Conservation (phyloP, 1,140 invertebrate genomes). For the Cotesia vestalis region DNA sequence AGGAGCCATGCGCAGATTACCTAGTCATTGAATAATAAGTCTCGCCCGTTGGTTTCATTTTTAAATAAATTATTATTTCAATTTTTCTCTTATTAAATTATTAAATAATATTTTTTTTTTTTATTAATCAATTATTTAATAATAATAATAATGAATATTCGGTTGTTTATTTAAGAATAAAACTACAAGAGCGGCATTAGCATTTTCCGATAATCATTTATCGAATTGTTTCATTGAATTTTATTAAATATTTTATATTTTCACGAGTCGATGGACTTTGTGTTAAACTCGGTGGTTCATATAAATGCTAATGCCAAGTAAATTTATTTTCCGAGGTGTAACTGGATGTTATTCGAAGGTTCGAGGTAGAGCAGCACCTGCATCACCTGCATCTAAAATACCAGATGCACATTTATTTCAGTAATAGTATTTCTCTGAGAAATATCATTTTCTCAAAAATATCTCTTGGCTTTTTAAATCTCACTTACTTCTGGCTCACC, state of each 20-base stretch:
- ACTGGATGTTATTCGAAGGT: neutral
- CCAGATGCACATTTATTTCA: too few relatives aligned
- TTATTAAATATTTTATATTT: conserved; percentile 39
- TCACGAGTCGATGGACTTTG: neutral
- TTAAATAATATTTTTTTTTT: neutral
- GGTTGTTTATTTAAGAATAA: too few relatives aligned
- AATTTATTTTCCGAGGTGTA: conserved; percentile 40
- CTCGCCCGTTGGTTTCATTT: too few relatives aligned
- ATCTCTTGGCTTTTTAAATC: too few relatives aligned
- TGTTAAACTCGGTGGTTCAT: conserved; percentile 37
- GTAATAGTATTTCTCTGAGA: too few relatives aligned
- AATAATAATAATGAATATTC: too few relatives aligned
- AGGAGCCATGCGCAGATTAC: neutral
- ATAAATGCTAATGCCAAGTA: conserved; percentile 47
- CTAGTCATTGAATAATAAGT: neutral
- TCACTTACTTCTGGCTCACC: too few relatives aligned
- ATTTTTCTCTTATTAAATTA: too few relatives aligned
- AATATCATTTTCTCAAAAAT: too few relatives aligned
- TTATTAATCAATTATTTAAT: too few relatives aligned
- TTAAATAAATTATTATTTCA: neutral
- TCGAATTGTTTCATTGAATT: conserved; percentile 10
- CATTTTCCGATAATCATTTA: conserved; percentile 5
- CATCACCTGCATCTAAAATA: too few relatives aligned
- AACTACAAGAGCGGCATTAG: too few relatives aligned
- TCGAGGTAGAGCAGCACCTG: neutral